These are phyloP conservation scores for Embiotoca jacksoni DNA, from an alignment of 2,113 vertebrate species.

Conservation along the genomic window DNA sequence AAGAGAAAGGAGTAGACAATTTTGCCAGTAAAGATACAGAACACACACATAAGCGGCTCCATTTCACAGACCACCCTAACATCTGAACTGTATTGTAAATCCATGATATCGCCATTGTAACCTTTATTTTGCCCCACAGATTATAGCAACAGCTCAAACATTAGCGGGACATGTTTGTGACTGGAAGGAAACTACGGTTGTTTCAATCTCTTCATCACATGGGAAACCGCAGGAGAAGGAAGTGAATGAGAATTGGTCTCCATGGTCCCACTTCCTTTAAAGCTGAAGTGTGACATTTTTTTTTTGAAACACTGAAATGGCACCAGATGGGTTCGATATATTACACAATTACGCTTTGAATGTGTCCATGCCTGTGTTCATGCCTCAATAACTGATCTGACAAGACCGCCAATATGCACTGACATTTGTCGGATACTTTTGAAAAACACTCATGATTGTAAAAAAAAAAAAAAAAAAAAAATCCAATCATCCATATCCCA, in stretches of 20 bases:
- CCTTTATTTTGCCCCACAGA: conserved; percentile 32
- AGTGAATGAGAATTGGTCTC: conserved; percentile 40
- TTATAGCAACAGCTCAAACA: conserved; percentile 34
- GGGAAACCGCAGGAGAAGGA: conserved; percentile 41
- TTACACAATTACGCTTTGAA: not conserved
- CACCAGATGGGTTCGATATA: not conserved
- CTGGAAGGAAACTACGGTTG: conserved; percentile 10
- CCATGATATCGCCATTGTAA: conserved; percentile 14
- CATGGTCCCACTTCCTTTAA: conserved; percentile 20
- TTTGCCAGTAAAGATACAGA: not conserved
- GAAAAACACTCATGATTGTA: not conserved
- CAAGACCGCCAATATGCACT: not conserved
- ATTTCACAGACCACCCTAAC: conserved; percentile 6
- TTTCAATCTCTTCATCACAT: conserved; percentile 37
- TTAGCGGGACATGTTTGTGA: conserved; percentile 20
- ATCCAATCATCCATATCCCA: not conserved
- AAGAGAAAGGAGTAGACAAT: conserved; percentile 1
- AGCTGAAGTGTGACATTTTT: conserved; percentile 15
- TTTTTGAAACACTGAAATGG: conserved; percentile 26
- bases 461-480: no score
- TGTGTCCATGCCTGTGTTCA: not conserved
- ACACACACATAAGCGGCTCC: not conserved
- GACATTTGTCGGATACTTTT: not conserved
- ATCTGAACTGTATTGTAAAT: conserved; percentile 8
- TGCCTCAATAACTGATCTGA: not conserved